These are phyloP conservation scores for Pangasius larnaudii DNA, from an alignment of 2,797 vertebrate genomes.

Conservation along the genomic window DNA sequence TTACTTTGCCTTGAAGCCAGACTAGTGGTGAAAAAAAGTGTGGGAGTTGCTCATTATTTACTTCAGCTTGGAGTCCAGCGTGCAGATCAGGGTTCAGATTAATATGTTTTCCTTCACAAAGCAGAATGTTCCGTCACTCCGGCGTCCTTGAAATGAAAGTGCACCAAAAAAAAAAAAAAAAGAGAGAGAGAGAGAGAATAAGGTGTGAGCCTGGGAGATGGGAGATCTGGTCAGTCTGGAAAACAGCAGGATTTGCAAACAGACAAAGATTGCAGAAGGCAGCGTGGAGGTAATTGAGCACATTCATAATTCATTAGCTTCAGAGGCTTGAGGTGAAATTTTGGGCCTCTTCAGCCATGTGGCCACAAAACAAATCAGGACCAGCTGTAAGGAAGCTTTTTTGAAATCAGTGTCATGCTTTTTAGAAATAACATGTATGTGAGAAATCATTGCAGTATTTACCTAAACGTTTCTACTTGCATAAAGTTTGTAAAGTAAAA, in stretches of 20 bases:
- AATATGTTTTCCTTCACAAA: slow-evolving; percentile 17
- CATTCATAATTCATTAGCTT: slow-evolving; percentile 42
- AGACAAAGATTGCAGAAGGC: slow-evolving; percentile 10
- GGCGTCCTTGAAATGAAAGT: not conserved
- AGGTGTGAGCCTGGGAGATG: not conserved
- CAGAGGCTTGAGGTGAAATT: slow-evolving; percentile 27
- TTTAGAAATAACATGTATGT: not conserved
- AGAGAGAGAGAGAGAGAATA: not conserved
- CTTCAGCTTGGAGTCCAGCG: slow-evolving; percentile 7
- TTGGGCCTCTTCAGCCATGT: not conserved
- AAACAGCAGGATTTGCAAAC: not conserved
- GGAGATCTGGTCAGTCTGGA: not conserved
- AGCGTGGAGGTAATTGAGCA: slow-evolving; percentile 27
- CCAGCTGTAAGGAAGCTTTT: not conserved
- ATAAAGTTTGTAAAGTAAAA: too few species aligned
- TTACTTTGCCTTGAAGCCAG: slow-evolving; percentile 38
- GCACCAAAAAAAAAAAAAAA: not conserved
- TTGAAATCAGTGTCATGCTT: not conserved
- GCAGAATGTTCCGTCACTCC: not conserved
- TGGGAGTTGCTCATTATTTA: slow-evolving; percentile 49
- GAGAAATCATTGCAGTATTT: not conserved
- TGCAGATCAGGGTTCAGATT: slow-evolving; percentile 32
- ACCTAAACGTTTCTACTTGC: not conserved
- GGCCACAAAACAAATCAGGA: not conserved
- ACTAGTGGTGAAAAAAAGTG: slow-evolving; percentile 31